Conservation (phyloP, 1,140 invertebrate species). For the Leguminivora glycinivorella region DNA sequence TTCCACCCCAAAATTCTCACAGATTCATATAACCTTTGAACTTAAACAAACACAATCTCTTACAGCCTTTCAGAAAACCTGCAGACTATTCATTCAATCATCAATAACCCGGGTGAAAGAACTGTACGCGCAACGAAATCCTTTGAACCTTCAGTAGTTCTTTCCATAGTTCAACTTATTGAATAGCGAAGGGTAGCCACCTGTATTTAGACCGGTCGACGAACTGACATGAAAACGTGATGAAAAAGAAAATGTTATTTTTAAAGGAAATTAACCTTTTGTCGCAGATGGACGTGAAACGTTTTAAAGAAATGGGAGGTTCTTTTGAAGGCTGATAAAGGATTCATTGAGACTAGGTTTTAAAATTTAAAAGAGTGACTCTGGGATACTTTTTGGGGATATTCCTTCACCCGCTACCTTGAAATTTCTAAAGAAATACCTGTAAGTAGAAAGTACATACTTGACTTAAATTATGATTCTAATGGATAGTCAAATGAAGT, state of each 20-base stretch:
- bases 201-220: not conserved
- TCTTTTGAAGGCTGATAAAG: too few relatives aligned
- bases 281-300: not conserved
- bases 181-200: slow-evolving; percentile 1
- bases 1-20: not conserved
- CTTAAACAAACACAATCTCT: not conserved
- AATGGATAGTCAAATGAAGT: too few relatives aligned
- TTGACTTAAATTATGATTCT: too few relatives aligned
- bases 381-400: too few relatives aligned
- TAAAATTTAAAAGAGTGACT: too few relatives aligned
- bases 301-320: too few relatives aligned
- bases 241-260: not conserved
- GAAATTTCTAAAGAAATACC: too few relatives aligned
- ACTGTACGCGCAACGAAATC: not conserved
- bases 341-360: too few relatives aligned
- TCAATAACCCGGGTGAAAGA: slow-evolving; percentile 13
- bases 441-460: too few relatives aligned
- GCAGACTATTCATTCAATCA: slow-evolving; percentile 9
- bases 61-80: not conserved
- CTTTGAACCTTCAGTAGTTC: not conserved
- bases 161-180: not conserved
- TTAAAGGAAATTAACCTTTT: slow-evolving; percentile 10
- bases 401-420: too few relatives aligned
- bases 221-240: not conserved
- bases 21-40: not conserved